phyloP scores from a whole-genome alignment of 2,113 vertebrate species.

The Dromas ardeola region DNA sequence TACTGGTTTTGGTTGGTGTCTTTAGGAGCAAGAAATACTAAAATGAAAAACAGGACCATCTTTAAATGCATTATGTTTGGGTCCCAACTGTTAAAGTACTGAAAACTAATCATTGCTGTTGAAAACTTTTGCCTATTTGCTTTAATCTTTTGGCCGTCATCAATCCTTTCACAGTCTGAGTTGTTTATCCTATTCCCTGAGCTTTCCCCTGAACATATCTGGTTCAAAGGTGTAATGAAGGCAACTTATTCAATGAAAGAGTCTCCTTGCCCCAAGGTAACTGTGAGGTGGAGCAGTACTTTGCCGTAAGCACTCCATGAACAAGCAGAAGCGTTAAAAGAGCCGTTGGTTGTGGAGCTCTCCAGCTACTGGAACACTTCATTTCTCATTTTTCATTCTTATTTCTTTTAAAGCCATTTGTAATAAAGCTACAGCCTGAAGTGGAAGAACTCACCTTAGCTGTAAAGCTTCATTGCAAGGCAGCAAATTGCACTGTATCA shows the following conservation, averaged over 20 bases:
- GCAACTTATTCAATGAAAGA: background rate
- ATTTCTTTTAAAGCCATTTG: constrained; percentile 30
- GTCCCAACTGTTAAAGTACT: background rate
- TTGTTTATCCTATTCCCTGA: background rate
- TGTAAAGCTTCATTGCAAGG: constrained; percentile 46
- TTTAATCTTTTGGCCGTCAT: background rate
- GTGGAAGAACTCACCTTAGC: constrained; percentile 50
- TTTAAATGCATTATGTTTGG: background rate
- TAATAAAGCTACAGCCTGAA: constrained; percentile 47
- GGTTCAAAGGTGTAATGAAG: background rate
- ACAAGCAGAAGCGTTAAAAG: background rate
- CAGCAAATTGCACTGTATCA: constrained; percentile 55
- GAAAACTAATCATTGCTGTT: background rate
- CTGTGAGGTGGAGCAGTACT: background rate
- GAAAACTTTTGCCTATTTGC: background rate
- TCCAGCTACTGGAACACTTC: constrained; percentile 15
- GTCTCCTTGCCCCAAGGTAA: constrained; percentile 4
- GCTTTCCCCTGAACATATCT: background rate
- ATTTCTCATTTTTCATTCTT: constrained; percentile 54
- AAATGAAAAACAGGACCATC: background rate
- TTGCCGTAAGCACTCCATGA: background rate
- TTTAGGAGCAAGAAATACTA: background rate
- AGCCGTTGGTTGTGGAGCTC: constrained; percentile 15
- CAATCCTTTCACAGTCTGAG: background rate
- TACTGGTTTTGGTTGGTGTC: background rate